phyloP scores from a whole-genome alignment of 1,140 invertebrate genomes.

The Telenomus remus region DNA sequence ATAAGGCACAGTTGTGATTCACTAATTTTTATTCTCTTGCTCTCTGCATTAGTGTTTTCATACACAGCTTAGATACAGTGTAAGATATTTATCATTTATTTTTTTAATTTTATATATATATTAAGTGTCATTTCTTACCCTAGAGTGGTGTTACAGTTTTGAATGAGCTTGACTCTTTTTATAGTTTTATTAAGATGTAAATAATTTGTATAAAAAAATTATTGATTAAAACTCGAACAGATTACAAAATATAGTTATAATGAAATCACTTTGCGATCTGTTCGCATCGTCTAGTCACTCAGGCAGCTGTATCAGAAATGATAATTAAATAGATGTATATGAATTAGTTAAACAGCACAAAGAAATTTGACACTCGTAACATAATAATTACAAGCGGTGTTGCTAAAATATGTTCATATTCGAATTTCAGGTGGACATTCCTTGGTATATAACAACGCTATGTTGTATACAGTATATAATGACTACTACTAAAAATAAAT shows the following conservation, averaged over 20 bases:
- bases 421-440: too few relatives aligned
- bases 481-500: too few relatives aligned
- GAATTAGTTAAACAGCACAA: too few relatives aligned
- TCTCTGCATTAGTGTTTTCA: slow-evolving; percentile 60
- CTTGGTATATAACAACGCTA: too few relatives aligned
- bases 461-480: too few relatives aligned
- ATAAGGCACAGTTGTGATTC: slow-evolving; percentile 49
- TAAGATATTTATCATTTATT: slow-evolving; percentile 17
- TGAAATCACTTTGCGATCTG: background rate
- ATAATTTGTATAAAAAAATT: background rate
- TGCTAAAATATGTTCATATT: too few relatives aligned
- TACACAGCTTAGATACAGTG: slow-evolving; percentile 60
- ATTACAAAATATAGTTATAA: background rate
- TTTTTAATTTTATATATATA: slow-evolving; percentile 22
- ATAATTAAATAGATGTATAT: too few relatives aligned
- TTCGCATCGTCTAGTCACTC: slow-evolving; percentile 2
- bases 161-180: too few relatives aligned
- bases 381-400: too few relatives aligned
- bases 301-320: background rate
- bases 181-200: background rate
- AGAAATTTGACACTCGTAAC: too few relatives aligned
- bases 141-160: too few relatives aligned
- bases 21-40: slow-evolving; percentile 43
- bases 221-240: background rate
- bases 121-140: background rate